Conservation (phyloP, 2,797 vertebrate species). For the Scarus forsteni region DNA sequence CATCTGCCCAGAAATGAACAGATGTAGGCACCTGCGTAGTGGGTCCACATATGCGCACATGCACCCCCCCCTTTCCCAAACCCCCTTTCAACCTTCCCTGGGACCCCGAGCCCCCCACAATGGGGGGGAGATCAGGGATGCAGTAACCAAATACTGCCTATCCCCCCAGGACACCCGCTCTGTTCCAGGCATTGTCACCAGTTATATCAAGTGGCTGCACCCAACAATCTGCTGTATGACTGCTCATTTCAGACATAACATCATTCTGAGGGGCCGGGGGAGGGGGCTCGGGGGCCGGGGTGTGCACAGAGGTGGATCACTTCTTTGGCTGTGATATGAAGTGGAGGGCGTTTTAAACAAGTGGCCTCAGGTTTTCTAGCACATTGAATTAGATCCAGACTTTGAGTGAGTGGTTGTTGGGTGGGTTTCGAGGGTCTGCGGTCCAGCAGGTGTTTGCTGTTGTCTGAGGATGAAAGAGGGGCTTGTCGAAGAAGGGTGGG, state of each 20-base stretch:
- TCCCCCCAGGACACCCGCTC: constrained; percentile 80
- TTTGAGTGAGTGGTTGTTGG: constrained; percentile 57
- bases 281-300: not conserved
- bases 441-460: too few relatives aligned
- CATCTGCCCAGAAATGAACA: constrained; percentile 96
- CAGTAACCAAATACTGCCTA: constrained; percentile 83
- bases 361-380: constrained; percentile 50
- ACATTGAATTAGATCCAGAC: constrained; percentile 33
- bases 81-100: constrained; percentile 75
- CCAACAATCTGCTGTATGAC: constrained; percentile 78
- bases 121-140: constrained; percentile 77
- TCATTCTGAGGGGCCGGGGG: constrained; percentile 58
- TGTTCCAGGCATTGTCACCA: constrained; percentile 79
- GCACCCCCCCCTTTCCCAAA: constrained; percentile 43
- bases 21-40: constrained; percentile 98
- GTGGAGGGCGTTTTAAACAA: constrained; percentile 53
- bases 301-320: constrained; percentile 51
- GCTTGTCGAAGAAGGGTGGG: too few relatives aligned
- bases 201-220: constrained; percentile 77
- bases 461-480: too few relatives aligned
- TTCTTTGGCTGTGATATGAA: constrained; percentile 46
- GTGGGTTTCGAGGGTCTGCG: not conserved
- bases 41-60: constrained; percentile 89
- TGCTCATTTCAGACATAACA: constrained; percentile 81
- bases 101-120: constrained; percentile 79